A percentile compares a stretch with the other conserved stretches of the same genome.
phyloP scores from a whole-genome alignment of 2,888 invertebrate genomes.

The Orthosia incerta region DNA sequence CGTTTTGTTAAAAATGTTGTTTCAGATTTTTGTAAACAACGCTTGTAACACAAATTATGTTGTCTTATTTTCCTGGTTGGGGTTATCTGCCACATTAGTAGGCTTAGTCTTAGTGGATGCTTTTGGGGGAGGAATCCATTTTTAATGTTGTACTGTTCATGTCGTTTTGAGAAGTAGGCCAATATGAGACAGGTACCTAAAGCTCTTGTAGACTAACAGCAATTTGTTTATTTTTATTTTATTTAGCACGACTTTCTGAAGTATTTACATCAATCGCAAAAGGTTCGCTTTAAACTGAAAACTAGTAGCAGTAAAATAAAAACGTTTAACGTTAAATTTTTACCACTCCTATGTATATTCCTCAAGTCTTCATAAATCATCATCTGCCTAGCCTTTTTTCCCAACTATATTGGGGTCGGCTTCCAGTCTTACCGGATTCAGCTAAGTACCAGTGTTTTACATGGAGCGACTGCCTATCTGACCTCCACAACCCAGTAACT shows the following conservation, averaged over 20 bases:
- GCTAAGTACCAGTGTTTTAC: too few relatives aligned
- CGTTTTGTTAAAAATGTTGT: constrained; percentile 65
- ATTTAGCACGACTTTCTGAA: not conserved
- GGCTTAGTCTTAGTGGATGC: not conserved
- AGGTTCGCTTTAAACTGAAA: not conserved
- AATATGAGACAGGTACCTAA: not conserved
- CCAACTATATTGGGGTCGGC: too few relatives aligned
- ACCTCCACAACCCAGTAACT: too few relatives aligned
- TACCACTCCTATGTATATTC: not conserved
- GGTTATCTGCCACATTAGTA: constrained; percentile 4
- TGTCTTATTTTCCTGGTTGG: constrained; percentile 31
- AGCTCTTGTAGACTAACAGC: not conserved
- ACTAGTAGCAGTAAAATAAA: not conserved
- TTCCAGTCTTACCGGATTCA: too few relatives aligned
- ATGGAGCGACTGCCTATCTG: too few relatives aligned
- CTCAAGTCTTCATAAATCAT: not conserved
- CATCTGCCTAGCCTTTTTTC: too few relatives aligned
- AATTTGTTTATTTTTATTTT: too few relatives aligned
- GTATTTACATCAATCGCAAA: not conserved
- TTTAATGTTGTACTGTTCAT: not conserved
- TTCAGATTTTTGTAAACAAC: constrained; percentile 62
- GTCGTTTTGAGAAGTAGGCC: not conserved
- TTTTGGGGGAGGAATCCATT: not conserved
- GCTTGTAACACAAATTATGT: constrained; percentile 39
- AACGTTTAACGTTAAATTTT: not conserved